Conservation (phyloP, 2,888 invertebrate species). For the Seira musarum region DNA sequence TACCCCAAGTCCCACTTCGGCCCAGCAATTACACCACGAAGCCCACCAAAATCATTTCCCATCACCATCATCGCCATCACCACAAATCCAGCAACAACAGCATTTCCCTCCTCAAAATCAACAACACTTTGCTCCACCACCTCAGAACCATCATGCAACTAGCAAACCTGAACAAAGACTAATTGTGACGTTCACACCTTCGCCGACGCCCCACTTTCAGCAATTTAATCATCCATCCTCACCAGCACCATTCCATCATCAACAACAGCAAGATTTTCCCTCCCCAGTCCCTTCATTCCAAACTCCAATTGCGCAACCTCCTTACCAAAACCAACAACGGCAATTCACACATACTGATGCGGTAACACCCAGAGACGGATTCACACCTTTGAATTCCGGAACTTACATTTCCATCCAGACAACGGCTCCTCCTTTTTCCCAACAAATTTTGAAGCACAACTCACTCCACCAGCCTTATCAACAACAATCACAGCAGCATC, state of each 20-base stretch:
- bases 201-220: not conserved
- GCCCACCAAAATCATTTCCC: slow-evolving; percentile 18
- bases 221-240: slow-evolving; percentile 2
- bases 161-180: slow-evolving; percentile 43
- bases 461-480: slow-evolving; percentile 40
- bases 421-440: slow-evolving; percentile 62
- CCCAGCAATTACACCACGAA: not conserved
- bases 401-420: slow-evolving; percentile 63
- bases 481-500: slow-evolving; percentile 18
- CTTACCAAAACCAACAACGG: too few species aligned
- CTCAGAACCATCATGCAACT: slow-evolving; percentile 29
- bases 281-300: not conserved
- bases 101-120: slow-evolving; percentile 42
- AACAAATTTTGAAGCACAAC: slow-evolving; percentile 57
- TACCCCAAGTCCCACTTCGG: slow-evolving; percentile 18
- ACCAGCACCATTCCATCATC: slow-evolving; percentile 40
- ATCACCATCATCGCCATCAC: not conserved
- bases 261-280: not conserved
- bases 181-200: slow-evolving; percentile 8
- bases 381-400: slow-evolving; percentile 59
- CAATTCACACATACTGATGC: slow-evolving; percentile 24
- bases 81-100: slow-evolving; percentile 23
- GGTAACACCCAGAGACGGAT: slow-evolving; percentile 56
- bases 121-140: slow-evolving; percentile 15
- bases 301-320: too few species aligned